Percentiles rank a stretch among this genome's conserved stretches.
phyloP scores from a whole-genome alignment of 2,888 invertebrate species.

The Hypselothyrea guttata region DNA sequence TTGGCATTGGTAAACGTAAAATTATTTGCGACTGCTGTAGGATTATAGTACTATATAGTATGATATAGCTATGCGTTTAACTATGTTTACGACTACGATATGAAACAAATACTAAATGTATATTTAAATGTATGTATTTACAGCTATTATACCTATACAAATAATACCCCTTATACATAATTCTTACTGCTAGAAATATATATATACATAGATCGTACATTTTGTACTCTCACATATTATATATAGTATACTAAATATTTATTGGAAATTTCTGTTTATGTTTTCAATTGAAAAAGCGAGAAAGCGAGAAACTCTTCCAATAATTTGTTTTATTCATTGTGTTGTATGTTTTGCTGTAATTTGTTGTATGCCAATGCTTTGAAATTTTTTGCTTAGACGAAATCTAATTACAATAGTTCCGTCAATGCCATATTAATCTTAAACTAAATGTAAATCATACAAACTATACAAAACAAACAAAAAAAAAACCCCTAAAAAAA shows the following conservation, averaged over 20 bases:
- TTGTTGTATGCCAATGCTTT: conserved; percentile 71
- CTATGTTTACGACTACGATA: conserved; percentile 58
- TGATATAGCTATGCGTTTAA: conserved; percentile 56
- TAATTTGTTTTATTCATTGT: conserved; percentile 44
- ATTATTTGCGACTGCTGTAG: conserved; percentile 75
- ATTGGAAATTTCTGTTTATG: conserved; percentile 64
- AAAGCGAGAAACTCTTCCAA: conserved; percentile 61
- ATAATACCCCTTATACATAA: neutral
- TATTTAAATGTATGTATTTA: conserved; percentile 29
- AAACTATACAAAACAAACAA: conserved; percentile 20
- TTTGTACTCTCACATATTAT: conserved; percentile 36
- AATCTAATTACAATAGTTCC: conserved; percentile 59
- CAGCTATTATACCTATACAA: conserved; percentile 29
- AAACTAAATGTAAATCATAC: conserved; percentile 40
- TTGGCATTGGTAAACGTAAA: conserved; percentile 54
- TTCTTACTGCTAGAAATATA: conserved; percentile 17
- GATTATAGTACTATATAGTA: conserved; percentile 45
- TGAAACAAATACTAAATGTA: conserved; percentile 19
- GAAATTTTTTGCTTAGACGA: conserved; percentile 50
- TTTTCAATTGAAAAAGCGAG: conserved; percentile 34
- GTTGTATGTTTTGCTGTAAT: conserved; percentile 60
- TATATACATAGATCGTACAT: conserved; percentile 45
- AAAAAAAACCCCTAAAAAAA: conserved; percentile 25
- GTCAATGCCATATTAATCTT: conserved; percentile 77
- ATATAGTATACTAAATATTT: conserved; percentile 42